A percentile compares a stretch with the other conserved stretches of the same genome.
Conservation (phyloP, 2,888 invertebrate species). For the Odontocolon sp. region DNA sequence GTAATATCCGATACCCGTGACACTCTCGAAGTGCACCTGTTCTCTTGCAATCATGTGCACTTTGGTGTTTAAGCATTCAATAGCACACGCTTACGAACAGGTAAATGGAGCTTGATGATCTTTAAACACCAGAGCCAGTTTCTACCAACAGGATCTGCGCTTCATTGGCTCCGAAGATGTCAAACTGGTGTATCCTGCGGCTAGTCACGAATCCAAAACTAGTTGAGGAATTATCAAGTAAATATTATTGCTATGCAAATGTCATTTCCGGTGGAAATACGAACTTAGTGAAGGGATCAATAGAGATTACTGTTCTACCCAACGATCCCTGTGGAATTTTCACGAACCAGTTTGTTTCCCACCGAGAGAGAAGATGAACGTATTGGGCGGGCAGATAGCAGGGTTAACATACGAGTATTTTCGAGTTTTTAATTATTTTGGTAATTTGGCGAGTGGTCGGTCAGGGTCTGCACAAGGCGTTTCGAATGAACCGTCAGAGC, state of each 20-base stretch:
- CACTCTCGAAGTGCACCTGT: conserved; percentile 56
- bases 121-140: conserved; percentile 45
- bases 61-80: conserved; percentile 38
- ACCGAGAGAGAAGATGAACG: conserved; percentile 15
- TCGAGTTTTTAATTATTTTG: conserved; percentile 77
- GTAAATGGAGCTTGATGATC: conserved; percentile 48
- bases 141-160: conserved; percentile 43
- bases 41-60: conserved; percentile 25
- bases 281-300: no score
- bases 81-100: conserved; percentile 20
- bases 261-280: no score
- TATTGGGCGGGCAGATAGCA: not conserved
- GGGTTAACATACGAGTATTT: conserved; percentile 49
- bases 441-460: conserved; percentile 74
- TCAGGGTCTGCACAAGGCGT: conserved; percentile 56
- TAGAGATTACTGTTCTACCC: no score
- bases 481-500: conserved; percentile 38
- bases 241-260: no score
- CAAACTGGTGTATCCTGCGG: conserved; percentile 32
- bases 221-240: not conserved
- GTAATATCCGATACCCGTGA: conserved; percentile 47
- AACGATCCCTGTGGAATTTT: conserved; percentile 46
- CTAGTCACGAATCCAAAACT: not conserved
- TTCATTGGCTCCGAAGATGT: conserved; percentile 36
- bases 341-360: conserved; percentile 53